A percentile compares a stretch with the other conserved stretches of the same genome.
Evolutionary conservation across 1,140 invertebrate species (phyloP).

Genomic region (Caenorhabditis tropicalis): DNA sequence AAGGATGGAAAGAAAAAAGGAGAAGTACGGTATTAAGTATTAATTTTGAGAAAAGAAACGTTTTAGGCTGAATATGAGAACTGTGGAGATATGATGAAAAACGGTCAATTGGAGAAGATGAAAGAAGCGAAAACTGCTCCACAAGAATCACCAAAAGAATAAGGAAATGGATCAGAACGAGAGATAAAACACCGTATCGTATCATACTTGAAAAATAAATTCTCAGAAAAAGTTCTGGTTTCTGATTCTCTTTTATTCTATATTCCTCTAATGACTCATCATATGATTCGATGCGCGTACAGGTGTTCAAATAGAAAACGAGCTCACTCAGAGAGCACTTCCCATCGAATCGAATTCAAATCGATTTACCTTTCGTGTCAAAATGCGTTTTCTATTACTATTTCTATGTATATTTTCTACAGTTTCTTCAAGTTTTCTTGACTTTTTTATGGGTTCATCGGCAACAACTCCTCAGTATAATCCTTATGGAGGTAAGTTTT

Average conservation of each 20-base stretch:
- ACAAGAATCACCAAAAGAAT: background rate
- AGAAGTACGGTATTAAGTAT: background rate
- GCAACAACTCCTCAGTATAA: background rate
- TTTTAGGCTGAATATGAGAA: background rate
- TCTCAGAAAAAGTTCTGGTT: too few species aligned
- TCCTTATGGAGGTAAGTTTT: background rate
- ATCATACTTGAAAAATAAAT: too few species aligned
- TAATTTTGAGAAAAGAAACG: background rate
- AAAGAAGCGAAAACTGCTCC: background rate
- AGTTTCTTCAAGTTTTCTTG: background rate
- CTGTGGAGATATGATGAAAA: background rate
- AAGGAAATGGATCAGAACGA: background rate
- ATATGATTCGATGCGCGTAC: background rate
- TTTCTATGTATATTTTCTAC: background rate
- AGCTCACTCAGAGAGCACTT: background rate
- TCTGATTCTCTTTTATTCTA: background rate
- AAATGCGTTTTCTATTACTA: background rate
- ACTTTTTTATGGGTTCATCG: background rate
- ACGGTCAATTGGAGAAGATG: background rate
- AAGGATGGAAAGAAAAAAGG: background rate
- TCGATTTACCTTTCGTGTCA: background rate
- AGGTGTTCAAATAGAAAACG: conserved; percentile 1
- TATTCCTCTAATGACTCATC: background rate
- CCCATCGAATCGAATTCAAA: background rate
- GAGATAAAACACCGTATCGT: too few species aligned